Percentiles rank a stretch among this genome's conserved stretches.
Conservation (phyloP, 1,140 invertebrate genomes). For the Drosophila punjabiensis region DNA sequence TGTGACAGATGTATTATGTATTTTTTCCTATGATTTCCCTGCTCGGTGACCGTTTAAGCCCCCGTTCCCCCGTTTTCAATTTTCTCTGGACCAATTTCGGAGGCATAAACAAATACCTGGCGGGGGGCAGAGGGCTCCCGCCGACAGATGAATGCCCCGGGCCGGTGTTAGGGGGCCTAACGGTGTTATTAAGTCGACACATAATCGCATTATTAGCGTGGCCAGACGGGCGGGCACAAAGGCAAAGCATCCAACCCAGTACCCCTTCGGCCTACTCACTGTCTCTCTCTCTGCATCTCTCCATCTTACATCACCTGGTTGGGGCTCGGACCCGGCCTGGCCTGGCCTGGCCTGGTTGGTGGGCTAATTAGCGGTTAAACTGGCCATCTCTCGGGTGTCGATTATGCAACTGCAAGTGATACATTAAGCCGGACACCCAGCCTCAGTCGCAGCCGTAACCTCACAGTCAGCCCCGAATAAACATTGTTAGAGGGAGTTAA, state of each 20-base stretch:
- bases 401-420: constrained; percentile 53
- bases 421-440: constrained; percentile 2
- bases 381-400: constrained; percentile 46
- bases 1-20: neutral
- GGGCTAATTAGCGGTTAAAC: constrained; percentile 52
- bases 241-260: constrained; percentile 18
- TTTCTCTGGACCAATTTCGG: neutral
- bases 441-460: too few species aligned
- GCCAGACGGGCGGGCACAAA: constrained; percentile 30
- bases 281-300: constrained; percentile 13
- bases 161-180: constrained; percentile 31
- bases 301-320: constrained; percentile 14
- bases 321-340: neutral
- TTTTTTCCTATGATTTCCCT: neutral
- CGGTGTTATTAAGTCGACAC: constrained; percentile 70
- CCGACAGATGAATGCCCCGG: constrained; percentile 7
- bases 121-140: neutral
- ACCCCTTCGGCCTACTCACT: constrained; percentile 24
- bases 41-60: neutral
- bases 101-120: neutral
- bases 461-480: neutral
- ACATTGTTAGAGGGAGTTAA: neutral
- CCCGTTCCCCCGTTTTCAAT: neutral
- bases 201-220: constrained; percentile 79
- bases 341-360: constrained; percentile 28